These are phyloP conservation scores for Myotis brandtii DNA, from an alignment of 2,113 vertebrate species.

Conservation along the genomic window DNA sequence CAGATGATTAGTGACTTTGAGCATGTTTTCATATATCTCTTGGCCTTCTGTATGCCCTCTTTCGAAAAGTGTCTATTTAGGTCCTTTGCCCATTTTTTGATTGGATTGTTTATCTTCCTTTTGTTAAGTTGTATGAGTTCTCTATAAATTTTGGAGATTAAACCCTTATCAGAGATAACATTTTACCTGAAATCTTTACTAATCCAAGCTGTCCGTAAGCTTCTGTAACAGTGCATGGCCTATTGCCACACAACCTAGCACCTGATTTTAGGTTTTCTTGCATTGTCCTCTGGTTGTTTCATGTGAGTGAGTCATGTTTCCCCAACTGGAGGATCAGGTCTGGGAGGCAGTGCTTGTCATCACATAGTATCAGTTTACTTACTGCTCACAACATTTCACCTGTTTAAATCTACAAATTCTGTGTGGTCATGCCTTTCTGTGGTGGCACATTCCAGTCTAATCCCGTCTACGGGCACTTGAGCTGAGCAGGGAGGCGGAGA, in stretches of 20 bases:
- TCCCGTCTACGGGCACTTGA: background rate
- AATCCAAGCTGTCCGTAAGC: background rate
- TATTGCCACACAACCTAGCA: background rate
- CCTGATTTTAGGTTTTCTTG: background rate
- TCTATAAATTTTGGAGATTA: too few relatives aligned
- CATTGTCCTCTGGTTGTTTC: conserved; percentile 3
- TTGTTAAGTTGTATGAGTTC: too few relatives aligned
- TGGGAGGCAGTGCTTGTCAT: background rate
- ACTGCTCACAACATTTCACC: conserved; percentile 16
- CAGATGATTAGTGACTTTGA: too few relatives aligned
- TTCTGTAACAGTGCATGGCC: background rate
- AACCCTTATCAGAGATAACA: too few relatives aligned
- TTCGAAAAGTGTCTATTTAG: too few relatives aligned
- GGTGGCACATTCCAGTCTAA: background rate
- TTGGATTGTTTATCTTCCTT: too few relatives aligned
- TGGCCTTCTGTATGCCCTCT: too few relatives aligned
- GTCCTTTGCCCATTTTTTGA: too few relatives aligned
- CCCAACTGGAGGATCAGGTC: background rate
- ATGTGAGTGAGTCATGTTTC: background rate
- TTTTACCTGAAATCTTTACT: background rate
- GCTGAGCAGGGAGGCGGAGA: background rate
- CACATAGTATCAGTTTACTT: background rate
- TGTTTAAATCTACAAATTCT: conserved; percentile 34
- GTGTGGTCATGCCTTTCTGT: conserved; percentile 6
- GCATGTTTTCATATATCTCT: too few relatives aligned